Evolutionary conservation across 2,888 invertebrate species (phyloP).

Genomic region (Bugula neritina): DNA sequence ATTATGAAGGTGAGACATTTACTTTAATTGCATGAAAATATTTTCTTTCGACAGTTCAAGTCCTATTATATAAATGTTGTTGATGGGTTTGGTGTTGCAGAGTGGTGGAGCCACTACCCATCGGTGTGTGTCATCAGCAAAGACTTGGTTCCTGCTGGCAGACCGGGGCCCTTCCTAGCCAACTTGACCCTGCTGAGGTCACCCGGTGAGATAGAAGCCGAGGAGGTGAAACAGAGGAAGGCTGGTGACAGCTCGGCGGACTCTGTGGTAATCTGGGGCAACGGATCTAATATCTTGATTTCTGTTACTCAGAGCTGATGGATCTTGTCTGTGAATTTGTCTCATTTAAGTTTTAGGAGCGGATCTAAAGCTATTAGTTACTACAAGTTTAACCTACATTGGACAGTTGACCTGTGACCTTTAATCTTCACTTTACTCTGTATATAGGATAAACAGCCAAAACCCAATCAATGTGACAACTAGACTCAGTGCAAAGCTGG

Average conservation of each 20-base stretch:
- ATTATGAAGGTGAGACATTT: neutral
- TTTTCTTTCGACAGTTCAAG: neutral
- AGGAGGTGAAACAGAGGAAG: neutral
- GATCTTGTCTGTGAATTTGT: too few species aligned
- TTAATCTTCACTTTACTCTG: too few species aligned
- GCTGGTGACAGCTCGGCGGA: neutral
- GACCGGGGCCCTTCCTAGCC: neutral
- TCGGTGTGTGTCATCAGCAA: neutral
- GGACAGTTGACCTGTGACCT: too few species aligned
- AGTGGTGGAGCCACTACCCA: slow-evolving; percentile 14
- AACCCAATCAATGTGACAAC: too few species aligned
- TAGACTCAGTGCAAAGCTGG: too few species aligned
- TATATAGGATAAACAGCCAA: too few species aligned
- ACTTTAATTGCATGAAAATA: neutral
- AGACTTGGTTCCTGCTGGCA: neutral
- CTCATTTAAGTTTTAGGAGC: too few species aligned
- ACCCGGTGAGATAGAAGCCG: neutral
- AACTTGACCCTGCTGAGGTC: neutral
- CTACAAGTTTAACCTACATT: too few species aligned
- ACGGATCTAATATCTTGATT: too few species aligned
- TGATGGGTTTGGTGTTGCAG: neutral
- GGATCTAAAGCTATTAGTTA: too few species aligned
- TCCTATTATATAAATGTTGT: neutral
- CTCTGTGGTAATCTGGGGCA: neutral
- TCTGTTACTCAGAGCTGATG: too few species aligned